Evolutionary conservation across 1,140 invertebrate genomes (phyloP).

Genomic region (Vanessa atalanta): DNA sequence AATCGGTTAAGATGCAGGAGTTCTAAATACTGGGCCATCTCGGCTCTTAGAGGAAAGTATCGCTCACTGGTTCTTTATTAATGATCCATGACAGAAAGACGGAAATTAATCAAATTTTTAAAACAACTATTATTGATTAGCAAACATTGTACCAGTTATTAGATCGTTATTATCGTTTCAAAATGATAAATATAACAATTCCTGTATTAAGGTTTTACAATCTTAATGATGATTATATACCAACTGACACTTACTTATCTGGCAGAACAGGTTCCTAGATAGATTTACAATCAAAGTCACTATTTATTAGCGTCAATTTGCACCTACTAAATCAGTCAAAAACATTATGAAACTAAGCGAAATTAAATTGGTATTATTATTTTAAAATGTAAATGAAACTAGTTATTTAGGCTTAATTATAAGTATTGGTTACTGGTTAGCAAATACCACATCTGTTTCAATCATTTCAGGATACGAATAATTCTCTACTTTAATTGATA

Average conservation of each 20-base stretch:
- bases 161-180: no score
- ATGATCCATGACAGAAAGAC: no score
- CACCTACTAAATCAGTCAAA: slow-evolving; percentile 2
- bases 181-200: no score
- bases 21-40: no score
- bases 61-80: no score
- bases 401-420: neutral
- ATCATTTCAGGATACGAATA: neutral
- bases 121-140: no score
- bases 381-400: neutral
- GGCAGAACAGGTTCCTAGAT: neutral
- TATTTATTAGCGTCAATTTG: slow-evolving; percentile 3
- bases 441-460: neutral
- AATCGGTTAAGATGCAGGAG: no score
- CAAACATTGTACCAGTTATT: no score
- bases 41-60: no score
- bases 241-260: neutral
- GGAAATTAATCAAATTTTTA: no score
- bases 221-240: neutral
- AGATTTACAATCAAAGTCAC: neutral
- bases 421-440: neutral
- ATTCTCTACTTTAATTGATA: neutral
- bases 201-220: neutral
- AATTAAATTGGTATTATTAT: neutral
- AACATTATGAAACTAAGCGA: slow-evolving; percentile 3